phyloP scores from a whole-genome alignment of 2,113 vertebrate genomes.

The Oryzias javanicus region DNA sequence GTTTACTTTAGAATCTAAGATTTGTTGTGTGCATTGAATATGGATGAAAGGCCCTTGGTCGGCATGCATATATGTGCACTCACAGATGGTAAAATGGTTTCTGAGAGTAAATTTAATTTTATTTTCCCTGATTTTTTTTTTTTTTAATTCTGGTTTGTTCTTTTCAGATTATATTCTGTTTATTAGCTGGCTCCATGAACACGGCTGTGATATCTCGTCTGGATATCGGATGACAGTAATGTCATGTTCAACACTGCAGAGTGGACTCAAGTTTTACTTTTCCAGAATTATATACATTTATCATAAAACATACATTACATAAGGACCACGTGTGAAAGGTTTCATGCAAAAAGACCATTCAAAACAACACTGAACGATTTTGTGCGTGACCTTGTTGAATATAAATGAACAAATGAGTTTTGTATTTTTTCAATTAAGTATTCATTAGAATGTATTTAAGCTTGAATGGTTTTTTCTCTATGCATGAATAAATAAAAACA shows the following conservation, averaged over 20 bases:
- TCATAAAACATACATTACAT: not conserved
- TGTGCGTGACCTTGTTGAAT: constrained; percentile 30
- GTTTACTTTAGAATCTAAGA: no score
- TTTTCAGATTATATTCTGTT: constrained; percentile 40
- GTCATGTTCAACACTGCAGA: constrained; percentile 53
- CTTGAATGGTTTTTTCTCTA: constrained; percentile 48
- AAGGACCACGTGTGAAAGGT: no score
- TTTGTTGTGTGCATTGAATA: no score
- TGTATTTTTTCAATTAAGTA: constrained; percentile 47
- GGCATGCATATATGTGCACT: constrained; percentile 47
- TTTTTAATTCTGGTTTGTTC: constrained; percentile 69
- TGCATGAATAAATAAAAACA: constrained; percentile 57
- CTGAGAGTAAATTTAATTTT: constrained; percentile 60
- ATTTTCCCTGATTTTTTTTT: constrained; percentile 72
- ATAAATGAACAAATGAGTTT: constrained; percentile 38
- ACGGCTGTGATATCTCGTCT: constrained; percentile 72
- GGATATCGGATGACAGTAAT: constrained; percentile 66
- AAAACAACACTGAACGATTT: constrained; percentile 27
- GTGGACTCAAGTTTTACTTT: constrained; percentile 54
- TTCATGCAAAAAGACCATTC: not conserved
- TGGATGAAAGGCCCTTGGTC: constrained; percentile 36
- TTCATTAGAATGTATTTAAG: constrained; percentile 48
- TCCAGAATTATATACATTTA: constrained; percentile 6
- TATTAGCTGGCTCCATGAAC: constrained; percentile 63
- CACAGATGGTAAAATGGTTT: constrained; percentile 70